These are phyloP conservation scores for Enteromius thamalakanensis DNA, from an alignment of 2,797 vertebrate genomes.

Conservation along the genomic window DNA sequence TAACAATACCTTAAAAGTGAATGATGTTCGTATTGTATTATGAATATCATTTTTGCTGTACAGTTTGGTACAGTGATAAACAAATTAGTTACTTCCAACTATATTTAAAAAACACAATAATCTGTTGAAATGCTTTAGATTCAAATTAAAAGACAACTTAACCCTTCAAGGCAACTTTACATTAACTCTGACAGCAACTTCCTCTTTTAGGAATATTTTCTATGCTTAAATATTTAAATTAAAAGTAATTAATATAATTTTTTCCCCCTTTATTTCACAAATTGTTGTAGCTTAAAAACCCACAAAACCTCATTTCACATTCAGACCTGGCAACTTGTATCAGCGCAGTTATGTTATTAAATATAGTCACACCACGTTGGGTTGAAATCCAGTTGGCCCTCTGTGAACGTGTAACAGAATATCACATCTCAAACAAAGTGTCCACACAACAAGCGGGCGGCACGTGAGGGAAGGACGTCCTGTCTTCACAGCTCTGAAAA, in stretches of 20 bases:
- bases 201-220: background rate
- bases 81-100: background rate
- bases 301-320: background rate
- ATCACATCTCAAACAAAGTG: background rate
- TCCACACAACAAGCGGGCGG: background rate
- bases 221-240: background rate
- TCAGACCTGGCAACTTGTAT: background rate
- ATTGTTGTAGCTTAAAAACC: background rate
- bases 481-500: background rate
- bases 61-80: background rate
- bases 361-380: background rate
- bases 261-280: background rate
- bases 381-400: background rate
- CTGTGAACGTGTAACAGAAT: conserved; percentile 6
- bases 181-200: background rate
- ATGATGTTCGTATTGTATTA: background rate
- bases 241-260: background rate
- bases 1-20: background rate
- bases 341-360: background rate
- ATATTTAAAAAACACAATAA: background rate
- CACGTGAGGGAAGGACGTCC: conserved; percentile 9
- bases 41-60: background rate
- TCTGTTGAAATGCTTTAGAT: background rate
- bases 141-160: background rate
- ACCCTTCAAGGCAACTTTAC: too few relatives aligned